phyloP scores from a whole-genome alignment of 2,888 invertebrate genomes.

The Lamellibrachia satsuma region DNA sequence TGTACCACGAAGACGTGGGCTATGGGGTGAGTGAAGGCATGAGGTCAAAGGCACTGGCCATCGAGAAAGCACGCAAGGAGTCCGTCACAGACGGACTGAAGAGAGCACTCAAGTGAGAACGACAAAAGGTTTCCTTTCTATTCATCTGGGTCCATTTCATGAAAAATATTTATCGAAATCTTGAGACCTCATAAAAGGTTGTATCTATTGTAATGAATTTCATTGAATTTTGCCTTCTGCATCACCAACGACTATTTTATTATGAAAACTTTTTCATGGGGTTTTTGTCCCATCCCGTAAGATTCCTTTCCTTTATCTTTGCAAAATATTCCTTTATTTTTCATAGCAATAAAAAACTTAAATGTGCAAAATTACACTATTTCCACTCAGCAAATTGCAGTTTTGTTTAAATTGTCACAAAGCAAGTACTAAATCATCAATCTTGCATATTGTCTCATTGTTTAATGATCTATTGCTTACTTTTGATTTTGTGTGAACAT shows the following conservation, averaged over 20 bases:
- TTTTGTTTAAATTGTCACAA: too few species aligned
- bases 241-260: neutral
- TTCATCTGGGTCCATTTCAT: neutral
- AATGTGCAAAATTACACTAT: too few species aligned
- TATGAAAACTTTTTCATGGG: too few species aligned
- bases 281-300: too few species aligned
- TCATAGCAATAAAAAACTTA: too few species aligned
- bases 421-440: too few species aligned
- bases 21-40: conserved; percentile 67
- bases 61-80: conserved; percentile 66
- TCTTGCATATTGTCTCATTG: too few species aligned
- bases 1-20: conserved; percentile 66
- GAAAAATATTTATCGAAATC: neutral
- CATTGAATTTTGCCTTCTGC: neutral
- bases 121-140: neutral
- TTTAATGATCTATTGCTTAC: too few species aligned
- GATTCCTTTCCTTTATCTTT: too few species aligned
- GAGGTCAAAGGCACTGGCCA: conserved; percentile 64
- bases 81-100: conserved; percentile 67
- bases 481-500: too few species aligned
- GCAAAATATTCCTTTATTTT: too few species aligned
- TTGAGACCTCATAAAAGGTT: neutral
- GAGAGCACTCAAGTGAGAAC: conserved; percentile 63
- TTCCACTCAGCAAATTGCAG: too few species aligned
- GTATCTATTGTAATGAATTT: neutral